Conservation (phyloP, 2,797 vertebrate species). For the Fistularia commersonii region DNA sequence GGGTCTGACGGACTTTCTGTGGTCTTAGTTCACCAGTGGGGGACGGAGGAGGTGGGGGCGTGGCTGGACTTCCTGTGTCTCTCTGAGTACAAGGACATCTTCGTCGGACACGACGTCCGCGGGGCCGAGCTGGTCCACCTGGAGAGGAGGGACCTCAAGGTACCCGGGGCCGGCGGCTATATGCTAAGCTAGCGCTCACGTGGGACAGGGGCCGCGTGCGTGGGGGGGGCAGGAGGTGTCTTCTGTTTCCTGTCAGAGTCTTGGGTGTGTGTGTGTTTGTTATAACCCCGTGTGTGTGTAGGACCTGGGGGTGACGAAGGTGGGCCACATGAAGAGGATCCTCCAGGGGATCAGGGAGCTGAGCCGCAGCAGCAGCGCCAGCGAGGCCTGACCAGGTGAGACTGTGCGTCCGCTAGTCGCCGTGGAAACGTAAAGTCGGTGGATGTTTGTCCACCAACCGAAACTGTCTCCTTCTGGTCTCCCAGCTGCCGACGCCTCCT, state of each 20-base stretch:
- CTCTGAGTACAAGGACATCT: constrained; percentile 96
- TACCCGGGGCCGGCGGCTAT: constrained; percentile 47
- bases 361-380: constrained; percentile 82
- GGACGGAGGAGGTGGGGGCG: constrained; percentile 92
- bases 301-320: constrained; percentile 96
- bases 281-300: constrained; percentile 63
- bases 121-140: constrained; percentile 95
- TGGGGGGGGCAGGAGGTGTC: too few relatives aligned
- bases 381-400: constrained; percentile 76
- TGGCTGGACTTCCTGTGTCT: constrained; percentile 97
- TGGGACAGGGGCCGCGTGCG: background rate
- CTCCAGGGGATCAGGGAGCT: constrained; percentile 92
- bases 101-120: constrained; percentile 91
- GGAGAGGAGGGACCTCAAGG: constrained; percentile 98
- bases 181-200: background rate
- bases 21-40: constrained; percentile 91
- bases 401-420: background rate
- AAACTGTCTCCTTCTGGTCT: background rate
- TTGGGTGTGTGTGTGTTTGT: constrained; percentile 20
- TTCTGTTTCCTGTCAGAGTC: too few relatives aligned
- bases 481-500: background rate
- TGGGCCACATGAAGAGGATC: constrained; percentile 97
- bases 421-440: background rate
- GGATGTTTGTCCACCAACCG: background rate
- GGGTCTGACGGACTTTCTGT: constrained; percentile 57